Evolutionary conservation across 2,888 invertebrate genomes (phyloP), one percentile per base, ranked within the genome.

Genomic region (Archips crataeganus): DNA sequence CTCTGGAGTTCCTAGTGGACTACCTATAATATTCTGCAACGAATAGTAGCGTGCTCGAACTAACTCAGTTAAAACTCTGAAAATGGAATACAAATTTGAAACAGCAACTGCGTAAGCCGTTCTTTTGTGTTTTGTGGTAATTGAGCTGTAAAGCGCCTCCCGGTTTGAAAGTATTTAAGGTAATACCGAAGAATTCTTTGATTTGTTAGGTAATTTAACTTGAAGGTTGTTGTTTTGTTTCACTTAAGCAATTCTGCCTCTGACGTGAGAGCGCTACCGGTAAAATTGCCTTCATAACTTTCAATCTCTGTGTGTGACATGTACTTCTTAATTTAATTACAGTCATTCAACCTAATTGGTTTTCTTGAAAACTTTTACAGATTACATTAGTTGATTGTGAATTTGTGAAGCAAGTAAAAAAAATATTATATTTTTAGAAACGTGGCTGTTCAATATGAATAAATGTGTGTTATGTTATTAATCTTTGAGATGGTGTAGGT

Each of bases 191-290:
- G 66, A 62, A 77, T 76, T 77, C 75, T 77, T 79, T 77, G 78
- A 80, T 82, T 83, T 80, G 80, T 80, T 76, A 81, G 79, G 79
- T 82, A 82, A 84, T 83, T 70, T 70, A 74, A 76, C 77, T 78
- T 77, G 75, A 83, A 81, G 81, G 78, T 81, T 78, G 80, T 82
- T 83, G 80, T 82, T 83, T 79, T 79, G 81, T 84, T 80, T 78
- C 76, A 74, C 75, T 77, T 75, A 77, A 69, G 54, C 54, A 77
- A 79, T 77, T 77, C 79, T 80, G 80, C 80, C 76, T 78, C 76
- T 79, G 80, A 77, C 80, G 80, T 77, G 75, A 71, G 70, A 75
- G 72, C 70, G 59, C 49, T 60, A 68, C 51, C 65, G 54, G 57
- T 70, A 23, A 70, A 61, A 61, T 74, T 70, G 57, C 61, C 62